These are phyloP conservation scores for Porites evermanni DNA, from an alignment of 92 coral and sea anemone genomes.

Conservation along the genomic window DNA sequence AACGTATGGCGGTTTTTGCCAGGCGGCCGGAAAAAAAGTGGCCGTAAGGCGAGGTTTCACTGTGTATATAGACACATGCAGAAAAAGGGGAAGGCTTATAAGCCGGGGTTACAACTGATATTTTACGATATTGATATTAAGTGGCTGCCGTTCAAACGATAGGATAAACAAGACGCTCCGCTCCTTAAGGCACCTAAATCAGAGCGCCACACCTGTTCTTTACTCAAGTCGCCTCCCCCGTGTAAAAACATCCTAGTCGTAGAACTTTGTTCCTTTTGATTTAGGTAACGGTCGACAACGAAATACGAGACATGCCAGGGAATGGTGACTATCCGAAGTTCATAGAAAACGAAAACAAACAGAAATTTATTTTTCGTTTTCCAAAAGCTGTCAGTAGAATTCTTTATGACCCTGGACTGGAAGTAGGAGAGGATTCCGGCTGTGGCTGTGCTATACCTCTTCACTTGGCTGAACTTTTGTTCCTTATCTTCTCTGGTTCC, in stretches of 20 bases:
- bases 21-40: too few species aligned
- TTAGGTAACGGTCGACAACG: conserved; percentile 42
- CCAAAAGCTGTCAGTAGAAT: conserved; percentile 29
- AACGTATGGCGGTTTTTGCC: too few species aligned
- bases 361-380: conserved; percentile 39
- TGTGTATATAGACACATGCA: too few species aligned
- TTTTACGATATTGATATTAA: too few species aligned
- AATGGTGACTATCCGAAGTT: conserved; percentile 31
- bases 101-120: too few species aligned
- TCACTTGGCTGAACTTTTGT: neutral
- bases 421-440: neutral
- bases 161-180: too few species aligned
- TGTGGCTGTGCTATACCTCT: neutral
- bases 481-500: neutral
- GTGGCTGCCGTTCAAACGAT: too few species aligned
- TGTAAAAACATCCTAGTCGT: neutral
- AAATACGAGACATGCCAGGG: conserved; percentile 29
- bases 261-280: neutral
- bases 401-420: conserved; percentile 36
- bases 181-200: too few species aligned
- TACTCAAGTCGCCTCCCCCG: too few species aligned
- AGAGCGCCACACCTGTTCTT: too few species aligned
- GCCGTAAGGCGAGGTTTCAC: too few species aligned
- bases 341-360: conserved; percentile 22
- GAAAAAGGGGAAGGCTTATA: too few species aligned